Percentiles rank a stretch among this genome's conserved stretches.
Conservation (phyloP, 1,140 invertebrate species). For the Thrips palmi region DNA sequence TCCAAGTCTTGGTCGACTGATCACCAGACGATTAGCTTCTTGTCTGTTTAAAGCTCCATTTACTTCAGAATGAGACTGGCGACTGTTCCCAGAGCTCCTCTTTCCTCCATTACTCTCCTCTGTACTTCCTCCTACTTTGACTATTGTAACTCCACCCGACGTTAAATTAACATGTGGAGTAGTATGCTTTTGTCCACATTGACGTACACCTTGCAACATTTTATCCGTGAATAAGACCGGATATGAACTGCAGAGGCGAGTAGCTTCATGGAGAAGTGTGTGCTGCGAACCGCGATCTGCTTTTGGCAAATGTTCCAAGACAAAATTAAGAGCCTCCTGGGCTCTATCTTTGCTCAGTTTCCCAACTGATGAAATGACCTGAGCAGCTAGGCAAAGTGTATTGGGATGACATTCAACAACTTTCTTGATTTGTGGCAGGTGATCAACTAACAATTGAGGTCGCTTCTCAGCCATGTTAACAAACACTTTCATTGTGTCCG, state of each 20-base stretch:
- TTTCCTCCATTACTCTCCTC: not conserved
- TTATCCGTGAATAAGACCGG: constrained; percentile 58
- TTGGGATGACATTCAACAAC: constrained; percentile 46
- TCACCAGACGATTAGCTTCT: constrained; percentile 16
- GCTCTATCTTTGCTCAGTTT: constrained; percentile 49
- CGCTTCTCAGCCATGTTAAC: constrained; percentile 48
- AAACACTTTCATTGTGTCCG: constrained; percentile 55
- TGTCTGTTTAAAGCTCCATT: constrained; percentile 11
- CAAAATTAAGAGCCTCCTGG: constrained; percentile 59
- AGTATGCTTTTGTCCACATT: constrained; percentile 29
- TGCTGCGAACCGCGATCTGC: constrained; percentile 49
- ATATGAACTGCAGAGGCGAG: constrained; percentile 52
- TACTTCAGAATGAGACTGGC: not conserved
- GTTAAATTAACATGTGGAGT: constrained; percentile 39
- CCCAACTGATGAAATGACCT: constrained; percentile 41
- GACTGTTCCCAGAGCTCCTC: not conserved
- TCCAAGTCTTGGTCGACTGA: constrained; percentile 16
- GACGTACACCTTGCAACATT: constrained; percentile 47
- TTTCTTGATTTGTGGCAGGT: constrained; percentile 42
- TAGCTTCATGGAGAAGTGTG: constrained; percentile 53
- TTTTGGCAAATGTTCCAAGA: constrained; percentile 47
- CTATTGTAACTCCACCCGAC: constrained; percentile 51
- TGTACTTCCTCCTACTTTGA: constrained; percentile 39
- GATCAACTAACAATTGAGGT: constrained; percentile 43
- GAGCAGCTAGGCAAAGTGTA: constrained; percentile 39